phyloP scores from a whole-genome alignment of 2,797 vertebrate species.

The Gouania willdenowi region DNA sequence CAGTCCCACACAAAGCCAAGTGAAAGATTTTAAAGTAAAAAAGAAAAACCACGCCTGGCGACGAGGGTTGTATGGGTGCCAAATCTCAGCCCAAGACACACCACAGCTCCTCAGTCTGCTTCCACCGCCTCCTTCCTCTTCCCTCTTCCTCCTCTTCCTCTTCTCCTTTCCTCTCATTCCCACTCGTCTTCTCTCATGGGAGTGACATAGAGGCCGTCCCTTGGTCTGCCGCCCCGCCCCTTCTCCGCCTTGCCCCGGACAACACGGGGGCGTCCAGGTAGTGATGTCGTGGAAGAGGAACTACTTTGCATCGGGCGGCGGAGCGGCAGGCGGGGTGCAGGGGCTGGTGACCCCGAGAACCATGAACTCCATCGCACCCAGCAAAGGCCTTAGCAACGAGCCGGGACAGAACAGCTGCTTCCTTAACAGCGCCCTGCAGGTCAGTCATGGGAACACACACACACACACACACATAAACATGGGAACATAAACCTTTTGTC shows the following conservation, averaged over 20 bases:
- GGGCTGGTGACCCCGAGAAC: slow-evolving; percentile 89
- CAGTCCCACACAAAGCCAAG: slow-evolving; percentile 30
- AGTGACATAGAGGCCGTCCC: slow-evolving; percentile 62
- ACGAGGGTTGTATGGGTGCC: slow-evolving; percentile 61
- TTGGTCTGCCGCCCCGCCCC: slow-evolving; percentile 44
- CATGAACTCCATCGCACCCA: slow-evolving; percentile 92
- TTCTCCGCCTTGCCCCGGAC: slow-evolving; percentile 29
- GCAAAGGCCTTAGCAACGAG: slow-evolving; percentile 96
- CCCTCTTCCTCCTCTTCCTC: slow-evolving; percentile 1
- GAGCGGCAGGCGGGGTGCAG: slow-evolving; percentile 75
- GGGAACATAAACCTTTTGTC: too few species aligned
- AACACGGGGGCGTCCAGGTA: slow-evolving; percentile 52
- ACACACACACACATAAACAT: too few species aligned
- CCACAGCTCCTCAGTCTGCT: slow-evolving; percentile 20
- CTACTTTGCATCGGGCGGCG: slow-evolving; percentile 92
- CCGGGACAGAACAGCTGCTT: slow-evolving; percentile 98
- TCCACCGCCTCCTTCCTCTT: slow-evolving; percentile 18
- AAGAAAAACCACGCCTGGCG: slow-evolving; percentile 30
- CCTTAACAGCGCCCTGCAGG: slow-evolving; percentile 94
- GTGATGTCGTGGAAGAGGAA: slow-evolving; percentile 96
- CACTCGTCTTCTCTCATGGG: slow-evolving; percentile 61
- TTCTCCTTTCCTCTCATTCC: slow-evolving; percentile 39
- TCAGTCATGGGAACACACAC: slow-evolving; percentile 45
- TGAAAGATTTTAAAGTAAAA: slow-evolving; percentile 42
- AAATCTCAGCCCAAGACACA: slow-evolving; percentile 40